These are phyloP conservation scores for Uloborus diversus DNA, from an alignment of 1,140 invertebrate species.

Conservation along the genomic window DNA sequence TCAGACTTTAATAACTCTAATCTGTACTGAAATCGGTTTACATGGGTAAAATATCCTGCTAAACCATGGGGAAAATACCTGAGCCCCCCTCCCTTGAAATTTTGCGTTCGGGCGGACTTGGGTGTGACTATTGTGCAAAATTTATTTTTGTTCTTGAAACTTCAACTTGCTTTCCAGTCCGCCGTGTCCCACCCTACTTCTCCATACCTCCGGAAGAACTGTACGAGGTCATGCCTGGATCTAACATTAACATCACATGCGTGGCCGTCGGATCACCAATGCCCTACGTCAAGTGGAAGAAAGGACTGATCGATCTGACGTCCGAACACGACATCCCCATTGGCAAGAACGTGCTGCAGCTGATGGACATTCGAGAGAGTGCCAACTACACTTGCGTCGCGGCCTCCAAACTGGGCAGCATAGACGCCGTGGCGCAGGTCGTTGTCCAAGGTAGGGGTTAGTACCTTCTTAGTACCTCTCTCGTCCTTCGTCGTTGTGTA, in stretches of 20 bases:
- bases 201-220: conserved; percentile 84
- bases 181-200: conserved; percentile 92
- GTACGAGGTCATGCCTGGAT: conserved; percentile 89
- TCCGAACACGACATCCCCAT: conserved; percentile 68
- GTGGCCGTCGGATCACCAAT: conserved; percentile 97
- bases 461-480: conserved; percentile 23
- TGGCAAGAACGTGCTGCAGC: conserved; percentile 80
- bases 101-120: too few relatives aligned
- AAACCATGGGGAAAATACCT: too few relatives aligned
- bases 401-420: conserved; percentile 89
- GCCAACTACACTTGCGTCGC: conserved; percentile 96
- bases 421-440: conserved; percentile 85
- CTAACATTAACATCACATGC: conserved; percentile 91
- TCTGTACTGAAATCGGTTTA: too few relatives aligned
- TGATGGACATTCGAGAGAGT: conserved; percentile 88
- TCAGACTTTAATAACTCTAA: too few relatives aligned
- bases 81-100: too few relatives aligned
- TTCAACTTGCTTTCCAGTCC: conserved; percentile 77
- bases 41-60: too few relatives aligned
- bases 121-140: too few relatives aligned
- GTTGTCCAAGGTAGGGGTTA: conserved; percentile 90
- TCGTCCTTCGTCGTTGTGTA: too few relatives aligned
- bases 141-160: too few relatives aligned
- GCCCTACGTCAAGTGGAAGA: conserved; percentile 96
- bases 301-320: conserved; percentile 83